Conservation (phyloP, 2,888 invertebrate genomes). For the Drosophila kambysellisi region DNA sequence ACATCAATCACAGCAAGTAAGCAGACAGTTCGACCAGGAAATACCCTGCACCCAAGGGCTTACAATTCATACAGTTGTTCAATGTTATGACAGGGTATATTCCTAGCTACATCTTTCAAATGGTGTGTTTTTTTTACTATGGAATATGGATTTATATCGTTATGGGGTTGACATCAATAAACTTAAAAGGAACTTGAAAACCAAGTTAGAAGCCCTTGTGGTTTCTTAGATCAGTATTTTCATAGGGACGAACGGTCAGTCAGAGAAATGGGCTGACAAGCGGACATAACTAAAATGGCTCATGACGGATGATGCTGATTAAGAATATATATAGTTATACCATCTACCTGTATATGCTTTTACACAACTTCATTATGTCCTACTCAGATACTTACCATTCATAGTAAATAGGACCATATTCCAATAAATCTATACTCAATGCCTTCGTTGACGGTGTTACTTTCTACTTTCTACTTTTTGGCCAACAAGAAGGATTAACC, state of each 20-base stretch:
- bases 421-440: neutral
- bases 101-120: neutral
- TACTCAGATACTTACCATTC: neutral
- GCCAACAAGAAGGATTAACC: constrained; percentile 15
- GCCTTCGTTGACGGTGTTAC: constrained; percentile 5
- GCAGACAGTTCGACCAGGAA: neutral
- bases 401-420: neutral
- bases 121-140: neutral
- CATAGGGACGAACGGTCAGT: neutral
- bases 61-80: neutral
- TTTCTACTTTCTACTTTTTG: constrained; percentile 1
- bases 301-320: neutral
- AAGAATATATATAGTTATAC: neutral
- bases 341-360: neutral
- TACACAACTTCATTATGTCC: neutral
- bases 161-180: neutral
- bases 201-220: no score
- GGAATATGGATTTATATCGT: neutral
- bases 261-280: neutral
- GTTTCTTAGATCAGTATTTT: no score
- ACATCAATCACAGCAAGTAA: neutral
- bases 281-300: neutral
- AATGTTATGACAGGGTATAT: neutral
- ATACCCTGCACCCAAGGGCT: neutral
- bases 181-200: neutral